Percentiles rank a stretch among this genome's conserved stretches.
phyloP scores from a whole-genome alignment of 2,797 vertebrate genomes.

The Gadopsis bispinosus region DNA sequence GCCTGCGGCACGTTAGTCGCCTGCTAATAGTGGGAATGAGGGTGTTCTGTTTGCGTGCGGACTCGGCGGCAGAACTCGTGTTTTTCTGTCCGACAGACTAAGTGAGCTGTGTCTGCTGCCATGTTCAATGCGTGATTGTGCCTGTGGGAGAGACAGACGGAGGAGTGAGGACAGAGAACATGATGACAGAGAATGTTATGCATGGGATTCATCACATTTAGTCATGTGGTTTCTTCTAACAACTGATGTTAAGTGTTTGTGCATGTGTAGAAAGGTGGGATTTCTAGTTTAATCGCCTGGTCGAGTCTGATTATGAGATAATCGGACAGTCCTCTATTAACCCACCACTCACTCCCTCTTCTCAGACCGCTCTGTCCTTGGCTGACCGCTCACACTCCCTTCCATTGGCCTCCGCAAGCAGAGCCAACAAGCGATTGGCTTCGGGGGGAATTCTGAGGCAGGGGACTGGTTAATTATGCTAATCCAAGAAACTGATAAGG shows the following conservation, averaged over 20 bases:
- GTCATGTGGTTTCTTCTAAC: not conserved
- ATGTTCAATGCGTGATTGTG: not conserved
- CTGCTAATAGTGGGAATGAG: constrained; percentile 9
- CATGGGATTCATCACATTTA: constrained; percentile 15
- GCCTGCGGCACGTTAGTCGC: constrained; percentile 13
- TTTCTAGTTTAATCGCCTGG: constrained; percentile 51
- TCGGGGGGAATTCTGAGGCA: constrained; percentile 45
- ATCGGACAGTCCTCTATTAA: constrained; percentile 12
- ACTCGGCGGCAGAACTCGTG: not conserved
- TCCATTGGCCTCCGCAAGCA: constrained; percentile 18
- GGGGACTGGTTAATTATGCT: constrained; percentile 73
- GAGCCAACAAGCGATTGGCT: constrained; percentile 44
- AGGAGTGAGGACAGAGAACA: not conserved
- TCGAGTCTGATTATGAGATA: constrained; percentile 57
- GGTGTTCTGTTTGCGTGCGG: constrained; percentile 18
- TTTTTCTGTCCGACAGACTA: constrained; percentile 4
- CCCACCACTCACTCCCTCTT: not conserved
- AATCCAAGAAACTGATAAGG: constrained; percentile 77
- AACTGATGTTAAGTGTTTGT: constrained; percentile 11
- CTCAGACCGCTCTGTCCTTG: constrained; percentile 24
- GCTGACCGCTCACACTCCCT: constrained; percentile 36
- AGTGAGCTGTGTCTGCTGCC: not conserved
- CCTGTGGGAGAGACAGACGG: not conserved
- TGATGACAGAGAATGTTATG: not conserved
- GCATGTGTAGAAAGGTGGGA: constrained; percentile 21